Base-by-base conservation (phyloP, 1,140 invertebrate genomes). In the Aphaenogaster ashmeadi region DNA sequence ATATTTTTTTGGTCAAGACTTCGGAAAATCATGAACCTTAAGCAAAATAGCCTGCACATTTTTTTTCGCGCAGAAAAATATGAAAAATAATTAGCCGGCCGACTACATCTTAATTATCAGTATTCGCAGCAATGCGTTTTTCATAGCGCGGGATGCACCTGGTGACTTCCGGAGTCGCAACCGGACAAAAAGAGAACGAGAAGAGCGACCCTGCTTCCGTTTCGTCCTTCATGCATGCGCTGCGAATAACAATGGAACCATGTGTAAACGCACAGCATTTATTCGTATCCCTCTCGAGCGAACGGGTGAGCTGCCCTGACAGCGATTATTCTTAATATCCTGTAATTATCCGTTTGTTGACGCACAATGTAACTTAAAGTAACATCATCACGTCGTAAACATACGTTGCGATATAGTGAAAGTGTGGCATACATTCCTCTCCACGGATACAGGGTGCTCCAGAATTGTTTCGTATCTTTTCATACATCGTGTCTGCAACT, bases 331-430 rank as follows among this genome's bases (percentile, higher is more conserved):
- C 60, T 79, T 79, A 50, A 79, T 79, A 66, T 79, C 44, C 44
- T 44, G 27, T 79, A 79, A 79, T 66, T 79, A 79, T 74, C 41
- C 75, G 75, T 83, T 66, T 88, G 81, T 81, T 69, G 81, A 74
- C 62, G 38, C 58, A 83, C 54, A 66, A 66, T 71, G 60, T 58
- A 7, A 21, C 47, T 71, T 62, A 72, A 86, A 71, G 27, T 67
- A 33, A 69, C 54, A 83, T 87, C 71, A 71, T 60, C 69, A 69
- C 52, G 21, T 38, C 21, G 15, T 41, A 69, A 80, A 72, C 36
- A 60, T 72, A 81, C n/a, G 44, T 52, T 67, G 13, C 33, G 56
- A 41, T 50, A 66, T 9, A 80, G 47, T 54, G 62, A 80, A 80
- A 69, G 78, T 69, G 62, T 69, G 62, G 41, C 9, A 78, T 36